Percentiles rank a stretch among this genome's conserved stretches.
These are phyloP conservation scores for Balaenoptera acutorostrata DNA, from an alignment of 2,113 vertebrate species.

Conservation along the genomic window DNA sequence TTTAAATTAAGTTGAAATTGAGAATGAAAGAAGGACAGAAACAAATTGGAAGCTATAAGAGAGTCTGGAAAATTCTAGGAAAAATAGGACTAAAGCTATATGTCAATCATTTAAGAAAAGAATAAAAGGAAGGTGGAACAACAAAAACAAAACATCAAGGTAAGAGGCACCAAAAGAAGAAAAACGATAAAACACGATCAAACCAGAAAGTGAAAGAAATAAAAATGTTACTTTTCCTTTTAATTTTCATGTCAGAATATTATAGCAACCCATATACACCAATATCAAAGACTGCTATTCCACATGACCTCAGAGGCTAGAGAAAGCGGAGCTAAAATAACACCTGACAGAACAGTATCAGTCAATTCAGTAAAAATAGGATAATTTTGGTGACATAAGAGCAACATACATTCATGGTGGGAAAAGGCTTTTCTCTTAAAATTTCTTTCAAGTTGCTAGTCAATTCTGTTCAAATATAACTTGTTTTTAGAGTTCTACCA, in stretches of 20 bases:
- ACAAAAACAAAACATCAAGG: neutral
- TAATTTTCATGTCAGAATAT: neutral
- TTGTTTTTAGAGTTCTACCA: neutral
- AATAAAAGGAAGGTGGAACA: neutral
- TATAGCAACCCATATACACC: neutral
- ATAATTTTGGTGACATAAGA: neutral
- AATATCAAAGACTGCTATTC: neutral
- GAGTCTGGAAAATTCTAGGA: neutral
- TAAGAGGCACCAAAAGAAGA: neutral
- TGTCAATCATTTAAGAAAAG: neutral
- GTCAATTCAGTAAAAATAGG: neutral
- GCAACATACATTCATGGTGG: neutral
- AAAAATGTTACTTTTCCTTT: neutral
- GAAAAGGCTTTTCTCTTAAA: neutral
- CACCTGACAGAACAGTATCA: neutral
- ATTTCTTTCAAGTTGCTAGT: neutral
- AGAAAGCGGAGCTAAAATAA: neutral
- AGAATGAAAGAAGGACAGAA: neutral
- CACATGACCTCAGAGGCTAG: neutral
- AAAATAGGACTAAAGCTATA: neutral
- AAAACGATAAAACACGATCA: neutral
- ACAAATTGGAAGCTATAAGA: neutral
- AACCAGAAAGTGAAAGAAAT: neutral
- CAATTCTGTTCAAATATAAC: slow-evolving; percentile 3
- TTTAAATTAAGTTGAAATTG: neutral